phyloP scores from a whole-genome alignment of 2,888 invertebrate genomes.

The Acanthosepion pharaonis region DNA sequence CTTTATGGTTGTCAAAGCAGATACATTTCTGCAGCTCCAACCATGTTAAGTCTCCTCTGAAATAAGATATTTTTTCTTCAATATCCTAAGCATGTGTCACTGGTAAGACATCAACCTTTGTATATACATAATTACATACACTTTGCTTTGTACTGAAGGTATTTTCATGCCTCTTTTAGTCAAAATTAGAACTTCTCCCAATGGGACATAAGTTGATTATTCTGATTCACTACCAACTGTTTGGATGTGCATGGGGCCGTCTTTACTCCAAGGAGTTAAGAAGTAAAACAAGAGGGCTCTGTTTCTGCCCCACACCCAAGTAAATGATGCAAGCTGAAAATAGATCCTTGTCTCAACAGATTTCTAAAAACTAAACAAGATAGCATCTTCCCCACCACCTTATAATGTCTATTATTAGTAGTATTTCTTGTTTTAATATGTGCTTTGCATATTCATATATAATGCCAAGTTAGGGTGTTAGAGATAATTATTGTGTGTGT shows the following conservation, averaged over 20 bases:
- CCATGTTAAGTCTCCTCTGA: neutral
- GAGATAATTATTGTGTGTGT: neutral
- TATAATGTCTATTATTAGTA: neutral
- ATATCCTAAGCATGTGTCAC: conserved; percentile 2
- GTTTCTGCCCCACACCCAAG: neutral
- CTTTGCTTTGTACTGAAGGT: neutral
- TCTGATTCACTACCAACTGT: neutral
- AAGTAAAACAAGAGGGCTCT: neutral
- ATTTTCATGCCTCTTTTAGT: conserved; percentile 33
- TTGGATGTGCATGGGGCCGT: neutral
- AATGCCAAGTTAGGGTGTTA: neutral
- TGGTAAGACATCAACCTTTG: neutral
- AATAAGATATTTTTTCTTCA: neutral
- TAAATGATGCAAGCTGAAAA: neutral
- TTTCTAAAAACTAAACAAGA: neutral
- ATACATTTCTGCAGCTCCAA: neutral
- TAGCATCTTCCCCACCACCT: neutral
- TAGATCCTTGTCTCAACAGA: conserved; percentile 12
- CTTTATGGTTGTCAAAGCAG: neutral
- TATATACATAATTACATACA: neutral
- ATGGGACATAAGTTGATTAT: neutral
- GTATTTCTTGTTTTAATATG: neutral
- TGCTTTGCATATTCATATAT: neutral
- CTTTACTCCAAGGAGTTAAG: neutral
- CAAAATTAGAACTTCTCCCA: neutral